Percentiles rank a stretch among this genome's conserved stretches.
Evolutionary conservation across 2,888 invertebrate species (phyloP).

Genomic region (Keiferia lycopersicella): DNA sequence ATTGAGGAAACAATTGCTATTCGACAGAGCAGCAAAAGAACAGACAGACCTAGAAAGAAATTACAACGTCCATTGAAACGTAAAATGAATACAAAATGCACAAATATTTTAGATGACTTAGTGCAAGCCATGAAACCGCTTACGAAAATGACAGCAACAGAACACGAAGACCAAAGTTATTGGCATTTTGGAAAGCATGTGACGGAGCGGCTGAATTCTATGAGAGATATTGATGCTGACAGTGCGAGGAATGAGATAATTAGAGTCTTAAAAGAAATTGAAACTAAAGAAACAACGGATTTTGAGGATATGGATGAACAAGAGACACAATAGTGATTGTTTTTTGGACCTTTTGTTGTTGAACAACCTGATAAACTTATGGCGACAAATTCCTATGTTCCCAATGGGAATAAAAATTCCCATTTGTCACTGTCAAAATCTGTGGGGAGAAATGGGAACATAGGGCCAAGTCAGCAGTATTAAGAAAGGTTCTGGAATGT

Average conservation of each 20-base stretch:
- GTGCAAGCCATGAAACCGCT: constrained; percentile 59
- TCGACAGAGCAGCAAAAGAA: constrained; percentile 56
- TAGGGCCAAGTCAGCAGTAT: no score
- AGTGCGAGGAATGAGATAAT: constrained; percentile 58
- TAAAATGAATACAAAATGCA: constrained; percentile 48
- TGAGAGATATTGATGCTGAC: constrained; percentile 58
- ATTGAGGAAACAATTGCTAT: constrained; percentile 47
- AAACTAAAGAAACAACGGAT: neutral
- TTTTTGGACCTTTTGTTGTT: neutral
- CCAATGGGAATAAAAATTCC: no score
- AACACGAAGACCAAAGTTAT: constrained; percentile 42
- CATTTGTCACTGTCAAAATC: no score
- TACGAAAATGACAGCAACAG: constrained; percentile 30
- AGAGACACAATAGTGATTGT: neutral
- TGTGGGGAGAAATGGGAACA: no score
- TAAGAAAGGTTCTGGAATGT: no score
- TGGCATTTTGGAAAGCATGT: constrained; percentile 71
- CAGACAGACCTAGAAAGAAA: constrained; percentile 57
- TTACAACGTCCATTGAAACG: constrained; percentile 33
- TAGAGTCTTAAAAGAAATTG: constrained; percentile 42
- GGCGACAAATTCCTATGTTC: no score
- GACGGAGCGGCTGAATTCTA: constrained; percentile 57
- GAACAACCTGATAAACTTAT: no score
- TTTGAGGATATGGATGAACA: neutral
- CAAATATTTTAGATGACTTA: constrained; percentile 58